Base-by-base conservation (phyloP, 1,140 invertebrate species). In the Anoplolepis gracilipes region DNA sequence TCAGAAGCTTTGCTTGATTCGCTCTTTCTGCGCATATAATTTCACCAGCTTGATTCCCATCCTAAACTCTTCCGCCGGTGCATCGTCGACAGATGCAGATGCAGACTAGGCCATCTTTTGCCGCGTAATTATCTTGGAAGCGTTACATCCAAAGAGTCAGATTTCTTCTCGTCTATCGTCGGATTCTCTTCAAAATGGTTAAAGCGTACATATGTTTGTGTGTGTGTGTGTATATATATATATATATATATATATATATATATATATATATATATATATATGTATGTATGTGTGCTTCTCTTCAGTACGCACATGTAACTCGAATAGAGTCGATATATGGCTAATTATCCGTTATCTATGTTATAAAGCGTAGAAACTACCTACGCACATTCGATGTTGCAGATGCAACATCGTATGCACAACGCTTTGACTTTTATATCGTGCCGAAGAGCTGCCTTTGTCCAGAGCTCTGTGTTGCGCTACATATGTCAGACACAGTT, bases 1-100 rank as follows among this genome's bases (percentile, higher is more conserved):
- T 61, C 39, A 10, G 57, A 39, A 77, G 75, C 59, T 46, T 77
- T 64, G 36, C 25, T 16, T 16, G 62, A 79, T 70, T 70, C 77
- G 77, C 77, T 79, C 77, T 79, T 79, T 69, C 46, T 61, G 77
- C 36, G 22, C 62, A 70, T 39, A 79, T 79, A 79, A 79, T 79
- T 79, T 79, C 46, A 46, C 64, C 13, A 70, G 77, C 39, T 53
- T n/a, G 42, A 77, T 53, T 53, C 11, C 62, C 39, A 57, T 53
- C 33, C 76, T 78, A 67, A 67, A 69, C 61, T 46, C 46, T 70
- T 79, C 77, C 7, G 22, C 4, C 11, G 30, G 42, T 36, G 42
- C 42, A 30, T 28, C 64, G 64, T 69, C 77, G 46, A 55, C 64
- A 79, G 64, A 70, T 72, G 36, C 53, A n/a, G 33, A 42, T 36